Base-by-base conservation (phyloP, 2,797 vertebrate species). In the Ctenosaura bakeri region DNA sequence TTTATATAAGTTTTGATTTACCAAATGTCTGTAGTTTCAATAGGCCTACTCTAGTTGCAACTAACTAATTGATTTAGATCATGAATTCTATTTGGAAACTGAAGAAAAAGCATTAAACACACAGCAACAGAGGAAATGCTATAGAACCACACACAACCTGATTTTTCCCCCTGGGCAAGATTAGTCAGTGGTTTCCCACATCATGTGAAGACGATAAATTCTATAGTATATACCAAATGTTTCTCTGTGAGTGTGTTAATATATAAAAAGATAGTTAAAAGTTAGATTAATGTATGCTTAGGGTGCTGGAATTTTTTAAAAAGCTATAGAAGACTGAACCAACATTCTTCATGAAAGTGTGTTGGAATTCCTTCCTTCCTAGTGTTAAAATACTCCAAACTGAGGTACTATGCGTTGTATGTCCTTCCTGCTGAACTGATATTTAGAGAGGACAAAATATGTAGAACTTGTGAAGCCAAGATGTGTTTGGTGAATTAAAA, bases 391-490 rank as follows among this genome's bases (percentile, higher is more conserved):
- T 7, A 77, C 7, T 80, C 1, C 32, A 77, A 85, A 85, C 46
- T 0, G 78, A 0, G 89, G 85, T 46, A 52, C 79, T 54, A 9
- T 42, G 46, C 86, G 89, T 85, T 91, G 1, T 2, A 89, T 83
- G 2, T 5, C 10, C 46, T 0, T 69, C 8, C 9, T 80, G 80
- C 38, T 87, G 24, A 94, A 81, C 1, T 86, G 29, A 77, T 83
- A 4, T 5, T 73, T 16, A 12, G 10, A 79, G 26, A 87, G 1
- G 46, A 0, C 0, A 20, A 85, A 29, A 64, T 46, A 46, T 66
- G 82, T 24, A 26, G 24, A 42, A 1, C 66, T 94, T 91, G 8
- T 46, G 82, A 26, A 85, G 52, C 26, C 88, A 78, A 1, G 35
- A 1, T 0, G 91, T 90, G 42, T 79, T 88, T 35, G 50, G 16